These are phyloP conservation scores for Catagonus wagneri DNA, from an alignment of 2,113 vertebrate genomes.

Conservation along the genomic window DNA sequence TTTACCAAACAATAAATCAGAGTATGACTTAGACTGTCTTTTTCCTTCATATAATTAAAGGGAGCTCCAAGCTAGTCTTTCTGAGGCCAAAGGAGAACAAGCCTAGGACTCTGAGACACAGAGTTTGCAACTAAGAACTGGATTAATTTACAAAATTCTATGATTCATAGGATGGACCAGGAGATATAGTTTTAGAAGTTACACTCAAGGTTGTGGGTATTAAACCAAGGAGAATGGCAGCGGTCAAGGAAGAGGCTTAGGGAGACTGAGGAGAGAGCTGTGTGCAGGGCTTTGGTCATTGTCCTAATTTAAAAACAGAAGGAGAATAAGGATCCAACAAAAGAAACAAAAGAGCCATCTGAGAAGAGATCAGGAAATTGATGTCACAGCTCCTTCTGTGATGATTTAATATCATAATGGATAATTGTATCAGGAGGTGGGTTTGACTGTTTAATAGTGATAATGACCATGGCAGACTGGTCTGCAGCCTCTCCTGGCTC, in stretches of 20 bases:
- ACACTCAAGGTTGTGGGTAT: background rate
- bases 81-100: background rate
- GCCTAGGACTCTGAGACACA: background rate
- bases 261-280: background rate
- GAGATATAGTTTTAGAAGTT: slow-evolving; percentile 1
- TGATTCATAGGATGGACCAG: background rate
- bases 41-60: background rate
- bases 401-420: slow-evolving; percentile 22
- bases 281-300: background rate
- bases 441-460: background rate
- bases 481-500: background rate
- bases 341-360: background rate
- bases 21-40: background rate
- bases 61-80: background rate
- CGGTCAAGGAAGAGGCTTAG: background rate
- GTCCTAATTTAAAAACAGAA: background rate
- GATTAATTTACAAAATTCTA: background rate
- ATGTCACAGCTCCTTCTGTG: background rate
- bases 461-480: background rate
- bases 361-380: background rate
- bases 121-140: background rate
- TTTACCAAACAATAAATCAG: background rate
- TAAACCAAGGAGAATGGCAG: background rate
- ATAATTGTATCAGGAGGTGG: background rate
- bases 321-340: background rate